These are phyloP conservation scores for Sminthurinus aureus DNA, from an alignment of 2,888 invertebrate genomes.

Conservation along the genomic window DNA sequence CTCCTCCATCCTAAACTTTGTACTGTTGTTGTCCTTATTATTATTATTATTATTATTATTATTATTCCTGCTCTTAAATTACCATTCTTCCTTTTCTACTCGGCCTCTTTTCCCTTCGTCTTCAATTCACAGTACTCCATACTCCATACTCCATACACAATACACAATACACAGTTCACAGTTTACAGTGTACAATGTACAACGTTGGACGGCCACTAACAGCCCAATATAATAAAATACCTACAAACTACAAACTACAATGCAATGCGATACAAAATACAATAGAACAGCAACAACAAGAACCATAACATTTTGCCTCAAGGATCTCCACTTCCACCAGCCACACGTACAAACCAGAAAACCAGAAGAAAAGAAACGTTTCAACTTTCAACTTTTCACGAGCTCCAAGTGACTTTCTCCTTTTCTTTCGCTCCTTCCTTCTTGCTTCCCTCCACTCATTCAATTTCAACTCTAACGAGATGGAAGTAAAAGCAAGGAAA, in stretches of 20 bases:
- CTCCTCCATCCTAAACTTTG: too few relatives aligned
- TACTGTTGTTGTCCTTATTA: too few relatives aligned
- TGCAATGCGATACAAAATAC: not conserved
- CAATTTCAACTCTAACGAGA: not conserved
- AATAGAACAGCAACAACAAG: not conserved
- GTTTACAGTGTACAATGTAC: not conserved
- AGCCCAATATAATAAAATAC: not conserved
- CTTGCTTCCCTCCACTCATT: not conserved
- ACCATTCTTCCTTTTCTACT: too few relatives aligned
- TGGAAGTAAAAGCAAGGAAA: not conserved
- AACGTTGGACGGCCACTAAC: not conserved
- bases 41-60: too few relatives aligned
- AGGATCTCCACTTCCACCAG: not conserved
- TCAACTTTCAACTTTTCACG: not conserved
- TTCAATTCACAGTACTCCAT: too few relatives aligned
- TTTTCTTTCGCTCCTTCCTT: not conserved
- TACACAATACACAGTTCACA: not conserved
- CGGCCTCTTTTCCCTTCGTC: too few relatives aligned
- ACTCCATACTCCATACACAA: too few relatives aligned
- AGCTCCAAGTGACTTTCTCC: constrained; percentile 9
- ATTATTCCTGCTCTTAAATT: too few relatives aligned
- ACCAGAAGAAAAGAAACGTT: not conserved
- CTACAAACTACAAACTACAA: too few relatives aligned
- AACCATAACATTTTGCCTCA: constrained; percentile 3
- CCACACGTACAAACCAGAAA: not conserved